These are phyloP conservation scores for Bufo bufo DNA, from an alignment of 2,113 vertebrate genomes.

Conservation along the genomic window DNA sequence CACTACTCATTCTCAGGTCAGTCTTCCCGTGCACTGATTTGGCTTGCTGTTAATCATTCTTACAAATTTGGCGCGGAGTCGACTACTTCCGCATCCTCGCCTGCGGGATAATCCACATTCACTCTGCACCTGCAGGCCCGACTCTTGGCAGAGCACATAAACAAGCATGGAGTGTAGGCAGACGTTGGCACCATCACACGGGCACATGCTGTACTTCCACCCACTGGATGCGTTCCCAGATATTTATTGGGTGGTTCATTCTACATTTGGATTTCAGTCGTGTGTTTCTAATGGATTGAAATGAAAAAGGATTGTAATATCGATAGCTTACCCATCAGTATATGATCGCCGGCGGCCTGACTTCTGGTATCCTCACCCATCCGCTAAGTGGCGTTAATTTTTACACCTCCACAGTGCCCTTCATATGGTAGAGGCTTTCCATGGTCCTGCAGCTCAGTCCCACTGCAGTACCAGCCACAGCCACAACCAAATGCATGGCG, in stretches of 20 bases:
- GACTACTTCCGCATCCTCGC: background rate
- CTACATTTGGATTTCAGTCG: no score
- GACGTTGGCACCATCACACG: background rate
- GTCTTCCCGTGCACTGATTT: conserved; percentile 33
- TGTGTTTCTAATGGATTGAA: no score
- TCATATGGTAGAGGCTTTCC: background rate
- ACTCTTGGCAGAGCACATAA: background rate
- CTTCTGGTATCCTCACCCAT: no score
- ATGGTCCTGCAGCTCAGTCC: background rate
- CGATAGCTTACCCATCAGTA: no score
- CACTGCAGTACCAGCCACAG: background rate
- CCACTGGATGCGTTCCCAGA: background rate
- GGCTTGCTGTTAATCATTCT: background rate
- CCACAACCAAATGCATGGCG: no score
- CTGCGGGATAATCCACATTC: background rate
- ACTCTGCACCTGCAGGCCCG: background rate
- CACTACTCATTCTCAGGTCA: conserved; percentile 96
- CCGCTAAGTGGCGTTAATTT: no score
- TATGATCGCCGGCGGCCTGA: no score
- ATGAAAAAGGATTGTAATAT: no score
- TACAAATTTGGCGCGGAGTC: background rate
- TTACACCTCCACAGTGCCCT: background rate
- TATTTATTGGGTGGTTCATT: background rate
- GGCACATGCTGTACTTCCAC: background rate
- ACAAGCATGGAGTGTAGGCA: background rate